Evolutionary conservation across 2,113 vertebrate genomes (phyloP).

Genomic region (Planiliza haematocheilus): DNA sequence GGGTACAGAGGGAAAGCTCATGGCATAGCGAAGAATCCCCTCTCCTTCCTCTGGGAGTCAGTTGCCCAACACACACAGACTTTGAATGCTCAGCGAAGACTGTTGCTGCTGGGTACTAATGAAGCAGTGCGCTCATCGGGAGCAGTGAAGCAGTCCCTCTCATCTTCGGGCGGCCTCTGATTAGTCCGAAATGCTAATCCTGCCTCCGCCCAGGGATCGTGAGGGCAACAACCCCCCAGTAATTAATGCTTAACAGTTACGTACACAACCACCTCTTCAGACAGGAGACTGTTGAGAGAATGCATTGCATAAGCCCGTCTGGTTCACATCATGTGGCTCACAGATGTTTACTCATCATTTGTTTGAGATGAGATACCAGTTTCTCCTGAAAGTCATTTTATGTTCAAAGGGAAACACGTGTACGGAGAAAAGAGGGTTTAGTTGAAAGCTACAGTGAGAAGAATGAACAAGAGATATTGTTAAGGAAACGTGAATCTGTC

Average conservation of each 20-base stretch:
- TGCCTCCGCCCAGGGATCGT: constrained; percentile 47
- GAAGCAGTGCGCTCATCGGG: constrained; percentile 47
- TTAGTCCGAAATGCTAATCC: constrained; percentile 73
- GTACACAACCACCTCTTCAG: constrained; percentile 49
- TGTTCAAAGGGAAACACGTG: not conserved
- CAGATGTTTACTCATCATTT: constrained; percentile 62
- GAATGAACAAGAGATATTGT: constrained; percentile 6
- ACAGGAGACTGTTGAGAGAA: constrained; percentile 32
- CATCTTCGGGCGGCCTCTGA: constrained; percentile 56
- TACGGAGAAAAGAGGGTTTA: not conserved
- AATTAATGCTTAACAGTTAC: constrained; percentile 56
- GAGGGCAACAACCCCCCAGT: constrained; percentile 43
- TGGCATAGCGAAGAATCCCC: constrained; percentile 33
- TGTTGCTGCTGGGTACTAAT: constrained; percentile 71
- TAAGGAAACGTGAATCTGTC: not conserved
- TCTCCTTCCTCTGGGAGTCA: constrained; percentile 45
- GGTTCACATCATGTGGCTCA: constrained; percentile 49
- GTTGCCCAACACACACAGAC: constrained; percentile 39
- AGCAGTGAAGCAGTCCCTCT: constrained; percentile 63
- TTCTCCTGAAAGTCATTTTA: constrained; percentile 11
- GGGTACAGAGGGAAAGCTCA: constrained; percentile 1
- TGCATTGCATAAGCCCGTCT: constrained; percentile 39
- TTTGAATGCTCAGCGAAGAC: constrained; percentile 39
- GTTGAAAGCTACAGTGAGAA: not conserved
- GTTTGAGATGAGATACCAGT: constrained; percentile 34